A percentile compares a stretch with the other conserved stretches of the same genome.
Conservation (phyloP, 2,113 vertebrate genomes). For the Silurus asotus region DNA sequence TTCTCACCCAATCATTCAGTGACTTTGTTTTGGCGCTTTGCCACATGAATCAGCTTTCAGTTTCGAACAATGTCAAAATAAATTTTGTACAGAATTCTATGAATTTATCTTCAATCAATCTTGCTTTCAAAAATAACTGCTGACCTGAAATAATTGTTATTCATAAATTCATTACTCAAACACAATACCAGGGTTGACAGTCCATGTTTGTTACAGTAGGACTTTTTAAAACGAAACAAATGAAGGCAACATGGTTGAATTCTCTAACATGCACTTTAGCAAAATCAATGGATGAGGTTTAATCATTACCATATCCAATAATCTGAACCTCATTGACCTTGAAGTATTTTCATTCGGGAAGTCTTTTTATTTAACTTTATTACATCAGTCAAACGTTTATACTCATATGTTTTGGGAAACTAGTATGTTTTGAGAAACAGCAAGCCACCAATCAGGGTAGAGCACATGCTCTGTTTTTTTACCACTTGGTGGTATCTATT, state of each 20-base stretch:
- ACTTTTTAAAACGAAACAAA: not conserved
- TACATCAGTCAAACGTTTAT: too few relatives aligned
- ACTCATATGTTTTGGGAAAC: too few relatives aligned
- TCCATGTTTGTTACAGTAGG: not conserved
- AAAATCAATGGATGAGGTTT: not conserved
- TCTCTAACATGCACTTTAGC: not conserved
- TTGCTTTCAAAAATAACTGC: not conserved
- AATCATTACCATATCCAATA: not conserved
- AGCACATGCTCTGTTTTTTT: too few relatives aligned
- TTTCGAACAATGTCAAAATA: not conserved
- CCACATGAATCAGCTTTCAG: not conserved
- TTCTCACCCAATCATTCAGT: slow-evolving; percentile 26
- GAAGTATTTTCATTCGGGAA: too few relatives aligned
- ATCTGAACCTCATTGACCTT: not conserved
- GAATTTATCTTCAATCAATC: too few relatives aligned
- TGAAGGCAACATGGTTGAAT: not conserved
- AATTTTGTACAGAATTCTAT: not conserved
- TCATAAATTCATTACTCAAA: too few relatives aligned
- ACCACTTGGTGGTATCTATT: too few relatives aligned
- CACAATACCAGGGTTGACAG: not conserved
- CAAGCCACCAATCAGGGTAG: too few relatives aligned
- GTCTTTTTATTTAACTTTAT: too few relatives aligned
- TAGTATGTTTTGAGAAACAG: too few relatives aligned
- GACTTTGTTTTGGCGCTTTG: not conserved
- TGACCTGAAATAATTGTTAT: not conserved